These are phyloP conservation scores for Norana najaformis DNA, from an alignment of 2,888 invertebrate genomes.

Conservation along the genomic window DNA sequence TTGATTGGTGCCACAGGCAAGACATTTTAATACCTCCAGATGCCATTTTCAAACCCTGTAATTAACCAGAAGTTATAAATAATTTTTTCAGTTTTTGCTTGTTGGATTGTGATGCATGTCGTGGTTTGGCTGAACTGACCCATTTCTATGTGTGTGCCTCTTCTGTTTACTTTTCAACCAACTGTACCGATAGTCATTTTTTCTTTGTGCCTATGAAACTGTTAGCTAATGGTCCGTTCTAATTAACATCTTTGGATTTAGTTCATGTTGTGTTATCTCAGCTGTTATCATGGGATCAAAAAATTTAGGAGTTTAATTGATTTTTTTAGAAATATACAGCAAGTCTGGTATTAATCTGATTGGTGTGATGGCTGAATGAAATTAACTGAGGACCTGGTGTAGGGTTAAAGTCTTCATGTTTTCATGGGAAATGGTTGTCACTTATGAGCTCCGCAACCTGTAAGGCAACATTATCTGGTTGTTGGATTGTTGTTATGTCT, in stretches of 20 bases:
- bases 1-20: not conserved
- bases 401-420: no score
- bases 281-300: not conserved
- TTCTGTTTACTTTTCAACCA: not conserved
- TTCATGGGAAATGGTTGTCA: no score
- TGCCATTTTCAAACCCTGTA: not conserved
- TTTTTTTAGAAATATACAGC: not conserved
- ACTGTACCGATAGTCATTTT: not conserved
- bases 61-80: not conserved
- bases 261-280: conserved; percentile 9
- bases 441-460: no score
- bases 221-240: not conserved
- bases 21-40: not conserved
- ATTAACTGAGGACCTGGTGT: not conserved
- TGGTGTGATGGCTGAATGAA: not conserved
- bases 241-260: not conserved
- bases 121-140: not conserved
- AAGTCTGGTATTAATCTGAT: not conserved
- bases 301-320: not conserved
- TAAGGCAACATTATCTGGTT: no score
- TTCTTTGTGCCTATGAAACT: not conserved
- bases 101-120: conserved; percentile 13
- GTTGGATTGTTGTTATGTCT: no score
- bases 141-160: not conserved
- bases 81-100: conserved; percentile 2